A percentile compares a stretch with the other conserved stretches of the same genome.
These are phyloP conservation scores for Noturus placidus DNA, from an alignment of 2,113 vertebrate genomes.

Conservation along the genomic window DNA sequence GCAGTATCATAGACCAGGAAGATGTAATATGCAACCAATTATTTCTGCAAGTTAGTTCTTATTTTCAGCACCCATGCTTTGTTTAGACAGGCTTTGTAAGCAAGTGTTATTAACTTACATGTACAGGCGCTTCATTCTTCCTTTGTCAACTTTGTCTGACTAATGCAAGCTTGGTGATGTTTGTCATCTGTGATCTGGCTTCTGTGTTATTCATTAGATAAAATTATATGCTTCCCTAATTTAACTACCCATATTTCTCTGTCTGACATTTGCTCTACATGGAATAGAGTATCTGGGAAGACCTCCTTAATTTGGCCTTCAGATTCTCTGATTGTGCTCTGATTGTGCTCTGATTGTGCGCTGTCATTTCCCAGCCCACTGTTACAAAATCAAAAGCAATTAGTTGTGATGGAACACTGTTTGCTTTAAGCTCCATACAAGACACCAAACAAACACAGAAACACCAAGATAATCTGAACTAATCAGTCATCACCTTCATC, in stretches of 20 bases:
- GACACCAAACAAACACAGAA: no score
- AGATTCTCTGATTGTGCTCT: not conserved
- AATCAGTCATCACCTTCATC: constrained; percentile 4
- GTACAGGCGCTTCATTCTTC: not conserved
- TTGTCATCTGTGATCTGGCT: not conserved
- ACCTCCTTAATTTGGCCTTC: not conserved
- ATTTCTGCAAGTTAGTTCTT: not conserved
- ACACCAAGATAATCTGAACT: not conserved
- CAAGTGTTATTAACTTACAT: not conserved
- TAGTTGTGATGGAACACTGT: not conserved
- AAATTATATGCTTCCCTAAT: not conserved
- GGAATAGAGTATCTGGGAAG: not conserved
- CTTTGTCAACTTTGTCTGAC: not conserved
- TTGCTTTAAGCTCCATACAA: not conserved
- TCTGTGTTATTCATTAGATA: not conserved
- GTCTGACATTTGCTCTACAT: not conserved
- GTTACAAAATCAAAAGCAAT: not conserved
- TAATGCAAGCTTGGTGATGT: not conserved
- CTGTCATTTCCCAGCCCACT: not conserved
- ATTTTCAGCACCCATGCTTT: not conserved
- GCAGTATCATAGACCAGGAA: not conserved
- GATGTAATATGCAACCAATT: not conserved
- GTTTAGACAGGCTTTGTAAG: not conserved
- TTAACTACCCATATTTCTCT: not conserved
- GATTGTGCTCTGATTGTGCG: not conserved